Evolutionary conservation across 2,113 vertebrate genomes (phyloP).

Genomic region (Brachypteracias leptosomus): DNA sequence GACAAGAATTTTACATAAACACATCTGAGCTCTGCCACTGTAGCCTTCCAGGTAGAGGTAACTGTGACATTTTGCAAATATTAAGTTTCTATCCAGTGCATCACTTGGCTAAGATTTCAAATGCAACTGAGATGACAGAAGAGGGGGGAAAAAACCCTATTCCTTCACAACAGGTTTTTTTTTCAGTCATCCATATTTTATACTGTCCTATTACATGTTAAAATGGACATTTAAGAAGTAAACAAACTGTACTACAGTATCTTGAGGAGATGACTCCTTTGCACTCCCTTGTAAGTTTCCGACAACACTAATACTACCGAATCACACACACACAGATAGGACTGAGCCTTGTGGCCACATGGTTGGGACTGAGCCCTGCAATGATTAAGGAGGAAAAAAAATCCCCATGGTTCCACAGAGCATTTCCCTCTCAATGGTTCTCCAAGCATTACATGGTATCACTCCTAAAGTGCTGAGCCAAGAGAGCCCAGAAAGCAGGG

Average conservation of each 20-base stretch:
- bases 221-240: background rate
- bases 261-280: background rate
- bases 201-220: background rate
- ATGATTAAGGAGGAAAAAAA: background rate
- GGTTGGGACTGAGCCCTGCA: background rate
- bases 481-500: background rate
- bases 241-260: background rate
- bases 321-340: background rate
- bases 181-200: background rate
- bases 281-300: background rate
- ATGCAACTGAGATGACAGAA: background rate
- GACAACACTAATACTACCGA: background rate
- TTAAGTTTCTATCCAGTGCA: background rate
- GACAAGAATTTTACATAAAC: background rate
- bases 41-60: background rate
- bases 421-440: background rate
- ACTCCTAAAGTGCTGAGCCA: background rate
- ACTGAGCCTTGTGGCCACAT: accelerated
- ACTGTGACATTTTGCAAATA: background rate
- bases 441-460: background rate
- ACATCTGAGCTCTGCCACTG: background rate
- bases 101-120: background rate
- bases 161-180: background rate
- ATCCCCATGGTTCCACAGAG: accelerated
- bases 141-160: background rate